Evolutionary conservation across 2,888 invertebrate species (phyloP), one percentile per base, ranked within the genome.

Genomic region (Aquatica leii): DNA sequence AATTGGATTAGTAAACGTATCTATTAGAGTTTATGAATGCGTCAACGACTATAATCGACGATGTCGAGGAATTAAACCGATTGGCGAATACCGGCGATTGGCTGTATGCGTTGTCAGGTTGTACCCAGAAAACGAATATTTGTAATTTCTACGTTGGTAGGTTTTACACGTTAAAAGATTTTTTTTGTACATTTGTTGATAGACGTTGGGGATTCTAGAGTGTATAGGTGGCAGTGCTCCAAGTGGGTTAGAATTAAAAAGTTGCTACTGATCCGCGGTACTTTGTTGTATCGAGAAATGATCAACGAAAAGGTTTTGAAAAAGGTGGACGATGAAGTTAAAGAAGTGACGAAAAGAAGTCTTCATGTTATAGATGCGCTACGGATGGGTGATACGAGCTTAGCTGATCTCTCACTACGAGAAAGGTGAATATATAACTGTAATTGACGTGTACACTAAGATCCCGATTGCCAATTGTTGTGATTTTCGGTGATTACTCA

Each of bases 301-400:
- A 88, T 92, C 0, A 84, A 83, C 57, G 93, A 93, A 79, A 82
- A 65, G 57, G 65, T 66, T 11, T 24, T 62, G 37, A 43, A 37
- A 11, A 46, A 59, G n/a, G n/a, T 31, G n/a, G 20, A 4, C 1
- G 56, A 59, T 11, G 48, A 37, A 53, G 52, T 62, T 24, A 15
- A 56, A 21, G 18, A 46, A 15, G 69, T 70, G 15, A 46, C 1
- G n/a, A 75, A 70, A 57, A 72, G 73, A 51, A 77, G 78, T 63
- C 72, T 97, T 24, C 97, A 90, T 71, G 86, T 96, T 11, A 88
- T 97, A 53, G 97, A 97, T 80, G 93, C 90, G 0, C 77, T 86
- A 69, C 81, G 84, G 71, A 76, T 87, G 59, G 86, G 86, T 41
- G 80, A 83, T 2, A 79, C 76, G 41, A 80, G 76, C 68, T 81